Evolutionary conservation across 2,113 vertebrate species (phyloP).

Genomic region (Dryoscopus gambensis): DNA sequence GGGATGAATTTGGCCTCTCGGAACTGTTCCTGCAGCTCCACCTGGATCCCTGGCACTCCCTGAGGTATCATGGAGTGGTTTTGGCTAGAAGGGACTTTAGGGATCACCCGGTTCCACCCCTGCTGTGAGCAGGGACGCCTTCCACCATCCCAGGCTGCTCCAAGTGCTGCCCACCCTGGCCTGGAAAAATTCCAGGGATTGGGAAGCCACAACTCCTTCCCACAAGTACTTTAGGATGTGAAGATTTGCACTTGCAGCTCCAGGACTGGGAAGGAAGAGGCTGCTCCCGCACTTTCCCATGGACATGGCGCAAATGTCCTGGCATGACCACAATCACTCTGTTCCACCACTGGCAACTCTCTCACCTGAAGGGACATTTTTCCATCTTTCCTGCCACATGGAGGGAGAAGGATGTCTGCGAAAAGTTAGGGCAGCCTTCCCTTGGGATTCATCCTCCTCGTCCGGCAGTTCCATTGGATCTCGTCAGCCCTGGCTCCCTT

Average conservation of each 20-base stretch:
- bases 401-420: background rate
- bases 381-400: background rate
- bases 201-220: background rate
- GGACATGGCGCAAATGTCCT: accelerated
- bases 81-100: background rate
- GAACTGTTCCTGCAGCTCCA: background rate
- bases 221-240: background rate
- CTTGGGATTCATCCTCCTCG: background rate
- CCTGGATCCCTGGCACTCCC: background rate
- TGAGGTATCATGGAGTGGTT: accelerated
- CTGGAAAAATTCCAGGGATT: background rate
- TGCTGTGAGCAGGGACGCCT: background rate
- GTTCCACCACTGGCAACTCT: background rate
- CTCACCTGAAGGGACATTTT: background rate
- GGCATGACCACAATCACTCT: background rate
- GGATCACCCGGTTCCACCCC: background rate
- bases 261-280: too few species aligned
- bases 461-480: background rate
- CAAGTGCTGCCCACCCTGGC: accelerated
- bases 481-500: background rate
- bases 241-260: background rate
- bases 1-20: background rate
- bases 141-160: accelerated
- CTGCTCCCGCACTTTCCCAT: accelerated
- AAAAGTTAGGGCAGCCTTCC: background rate